Evolutionary conservation across 2,113 vertebrate genomes (phyloP), one percentile per base, ranked within the genome.

Genomic region (Nestor notabilis): DNA sequence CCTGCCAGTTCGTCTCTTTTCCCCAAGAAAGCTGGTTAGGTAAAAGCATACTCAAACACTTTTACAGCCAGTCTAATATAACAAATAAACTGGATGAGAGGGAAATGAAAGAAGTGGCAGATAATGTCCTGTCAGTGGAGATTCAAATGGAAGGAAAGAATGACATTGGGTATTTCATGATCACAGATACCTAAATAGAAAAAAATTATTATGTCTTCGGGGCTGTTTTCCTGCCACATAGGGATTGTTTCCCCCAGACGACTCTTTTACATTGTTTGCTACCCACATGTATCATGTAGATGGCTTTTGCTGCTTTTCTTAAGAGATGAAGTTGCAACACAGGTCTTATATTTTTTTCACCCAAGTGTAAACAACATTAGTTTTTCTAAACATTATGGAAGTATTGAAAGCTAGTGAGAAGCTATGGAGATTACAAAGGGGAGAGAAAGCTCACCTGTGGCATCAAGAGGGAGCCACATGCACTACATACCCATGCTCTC

Each of bases 111-210:
- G 72, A 69, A 76, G 19, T 17, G 89, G 29, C 37, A 87, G 72
- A 88, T 90, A 74, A 75, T 83, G 49, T 87, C 31, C 76, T 92
- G 35, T 81, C 50, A 77, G 55, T 18, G 35, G 71, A 94, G 35
- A 87, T 81, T 87, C 60, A 90, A 94, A 92, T 35, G 44, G 43
- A 92, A 86, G 18, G 60, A 82, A 90, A 85, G n/a, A 85, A 76
- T 69, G n/a, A 28, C 23, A 53, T 58, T 0, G 0, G 25, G 50
- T 78, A 70, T 83, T 94, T 83, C 50, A 60, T 5, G 25, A 91
- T 92, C 61, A 82, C 21, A 82, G 33, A 58, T 72, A 91, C 5
- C 10, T 75, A 60, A 95, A 60, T 9, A 71, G 27, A 20, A 77
- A 86, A 70, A 86, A 65, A 81, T 5, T 27, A 58, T 72, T 43